Base-by-base conservation (phyloP, 2,888 invertebrate genomes). In the Heliconius charithonia region DNA sequence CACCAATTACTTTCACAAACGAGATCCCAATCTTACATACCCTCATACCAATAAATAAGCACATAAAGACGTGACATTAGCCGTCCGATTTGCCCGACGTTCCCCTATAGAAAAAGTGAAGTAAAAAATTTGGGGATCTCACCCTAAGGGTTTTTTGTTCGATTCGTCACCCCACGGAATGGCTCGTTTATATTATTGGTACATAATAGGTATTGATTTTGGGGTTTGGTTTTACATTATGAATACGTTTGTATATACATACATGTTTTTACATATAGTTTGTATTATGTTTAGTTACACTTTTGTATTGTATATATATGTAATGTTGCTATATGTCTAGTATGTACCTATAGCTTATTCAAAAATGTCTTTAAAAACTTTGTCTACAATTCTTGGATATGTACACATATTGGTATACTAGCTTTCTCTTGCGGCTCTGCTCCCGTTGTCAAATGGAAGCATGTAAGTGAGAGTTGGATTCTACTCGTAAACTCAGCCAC, bases 161-260 rank as follows among this genome's bases (percentile, higher is more conserved):
- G 72, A 81, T 84, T 79, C 83, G 83, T 88, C 91, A 91, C 91
- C 91, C 92, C 87, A 88, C 86, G 84, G 87, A 87, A 86, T 85
- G 85, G 78, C 81, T 88, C 89, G 85, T 89, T 87, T 87, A 82
- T 85, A 76, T 82, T 89, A 91, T 92, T 90, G 90, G 91, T 90
- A 92, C 84, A 91, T 92, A 89, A 90, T 89, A 86, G 84, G 83
- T 92, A 91, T 92, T 85, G 92, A 91, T 92, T 90, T 89, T 89
- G 81, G 67, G 83, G 89, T 88, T 87, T 83, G 73, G 51, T 69
- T 63, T 56, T 69, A 67, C 37, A 75, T 51, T 59, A 56, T 56
- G 27, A 59, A 59, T 51, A n/a, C 29, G 22, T 59, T 32, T 6
- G 22, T 72, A 63, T 27, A 45, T 75, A 78, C n/a, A 27, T 78